Percentiles rank a stretch among this genome's conserved stretches.
phyloP scores from a whole-genome alignment of 2,888 invertebrate species.

The Macropis europaea region DNA sequence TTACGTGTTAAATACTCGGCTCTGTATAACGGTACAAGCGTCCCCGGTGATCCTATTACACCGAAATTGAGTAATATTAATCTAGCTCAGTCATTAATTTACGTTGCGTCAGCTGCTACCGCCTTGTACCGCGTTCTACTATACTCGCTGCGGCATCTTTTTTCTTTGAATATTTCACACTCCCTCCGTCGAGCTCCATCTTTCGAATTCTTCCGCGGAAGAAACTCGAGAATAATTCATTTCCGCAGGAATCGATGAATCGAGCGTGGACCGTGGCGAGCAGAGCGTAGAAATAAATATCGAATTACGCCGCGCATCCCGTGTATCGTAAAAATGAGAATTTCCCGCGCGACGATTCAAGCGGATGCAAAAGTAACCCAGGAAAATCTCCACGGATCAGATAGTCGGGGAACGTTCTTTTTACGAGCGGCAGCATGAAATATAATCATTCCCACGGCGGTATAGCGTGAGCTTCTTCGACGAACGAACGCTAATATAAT shows the following conservation, averaged over 20 bases:
- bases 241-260: neutral
- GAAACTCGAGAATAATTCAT: neutral
- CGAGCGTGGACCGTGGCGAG: neutral
- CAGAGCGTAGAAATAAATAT: neutral
- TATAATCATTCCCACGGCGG: conserved; percentile 20
- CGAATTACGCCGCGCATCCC: conserved; percentile 1
- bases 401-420: neutral
- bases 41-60: conserved; percentile 12
- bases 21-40: neutral
- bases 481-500: neutral
- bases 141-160: neutral
- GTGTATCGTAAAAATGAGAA: neutral
- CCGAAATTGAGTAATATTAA: conserved; percentile 34
- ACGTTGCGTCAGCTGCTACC: neutral
- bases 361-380: neutral
- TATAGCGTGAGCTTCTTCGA: conserved; percentile 24
- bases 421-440: conserved; percentile 26
- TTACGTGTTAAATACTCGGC: conserved; percentile 2
- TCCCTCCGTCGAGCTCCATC: neutral
- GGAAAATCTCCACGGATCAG: conserved; percentile 1
- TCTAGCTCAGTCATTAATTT: conserved; percentile 30
- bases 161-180: neutral
- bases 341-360: neutral
- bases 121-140: neutral
- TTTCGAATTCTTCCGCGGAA: neutral